Conservation (phyloP, 2,888 invertebrate species). For the Tetheella fluctuosa region DNA sequence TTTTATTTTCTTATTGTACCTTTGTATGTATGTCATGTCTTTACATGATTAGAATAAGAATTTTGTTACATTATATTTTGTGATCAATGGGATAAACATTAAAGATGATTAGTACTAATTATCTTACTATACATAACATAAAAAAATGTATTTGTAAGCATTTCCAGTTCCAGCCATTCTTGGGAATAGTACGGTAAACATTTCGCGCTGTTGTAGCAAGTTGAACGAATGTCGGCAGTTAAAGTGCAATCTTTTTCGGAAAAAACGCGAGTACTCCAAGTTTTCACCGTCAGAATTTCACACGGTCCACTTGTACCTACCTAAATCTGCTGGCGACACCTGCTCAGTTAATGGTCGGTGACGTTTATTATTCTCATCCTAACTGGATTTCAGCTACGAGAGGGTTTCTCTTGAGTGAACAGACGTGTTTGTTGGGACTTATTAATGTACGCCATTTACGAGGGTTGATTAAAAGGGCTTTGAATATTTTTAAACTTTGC, state of each 20-base stretch:
- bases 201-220: constrained; percentile 28
- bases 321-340: neutral
- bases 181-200: no score
- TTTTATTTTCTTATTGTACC: no score
- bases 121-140: no score
- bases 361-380: constrained; percentile 4
- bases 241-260: constrained; percentile 54
- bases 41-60: no score
- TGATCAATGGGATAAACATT: no score
- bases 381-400: constrained; percentile 7
- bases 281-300: constrained; percentile 25
- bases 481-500: neutral
- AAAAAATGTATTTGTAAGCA: constrained; percentile 7
- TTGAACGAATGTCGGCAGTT: constrained; percentile 47
- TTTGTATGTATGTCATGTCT: no score
- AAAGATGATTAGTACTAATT: no score
- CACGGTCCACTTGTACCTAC: constrained; percentile 2
- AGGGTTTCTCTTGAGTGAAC: neutral
- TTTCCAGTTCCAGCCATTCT: constrained; percentile 31
- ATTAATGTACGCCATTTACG: constrained; percentile 10
- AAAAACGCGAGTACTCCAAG: constrained; percentile 34
- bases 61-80: no score
- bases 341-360: constrained; percentile 5
- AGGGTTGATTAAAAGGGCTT: constrained; percentile 14
- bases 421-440: constrained; percentile 2